Evolutionary conservation across 1,140 invertebrate species (phyloP).

Genomic region (Ditylenchus dipsaci): DNA sequence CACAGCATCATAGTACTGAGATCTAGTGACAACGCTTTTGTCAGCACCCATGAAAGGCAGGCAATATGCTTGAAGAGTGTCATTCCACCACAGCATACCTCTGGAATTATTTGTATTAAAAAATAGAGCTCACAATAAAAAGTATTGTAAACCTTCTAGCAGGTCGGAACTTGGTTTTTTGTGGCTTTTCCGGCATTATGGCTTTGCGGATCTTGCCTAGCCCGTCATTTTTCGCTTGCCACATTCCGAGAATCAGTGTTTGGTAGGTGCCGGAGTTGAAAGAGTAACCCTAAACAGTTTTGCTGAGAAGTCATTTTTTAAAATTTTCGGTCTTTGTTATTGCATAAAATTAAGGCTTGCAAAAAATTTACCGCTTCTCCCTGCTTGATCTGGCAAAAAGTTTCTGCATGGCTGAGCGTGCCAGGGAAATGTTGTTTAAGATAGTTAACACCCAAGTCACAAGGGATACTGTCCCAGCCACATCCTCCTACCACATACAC

Average conservation of each 20-base stretch:
- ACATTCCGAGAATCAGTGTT: slow-evolving; percentile 52
- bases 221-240: slow-evolving; percentile 43
- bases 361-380: slow-evolving; percentile 35
- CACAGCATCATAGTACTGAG: slow-evolving; percentile 71
- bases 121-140: background rate
- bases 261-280: slow-evolving; percentile 58
- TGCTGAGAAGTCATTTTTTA: slow-evolving; percentile 4
- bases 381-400: slow-evolving; percentile 40
- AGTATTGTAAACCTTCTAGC: slow-evolving; percentile 31
- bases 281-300: slow-evolving; percentile 46
- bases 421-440: slow-evolving; percentile 72
- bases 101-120: slow-evolving; percentile 58
- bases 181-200: slow-evolving; percentile 54
- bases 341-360: too few species aligned
- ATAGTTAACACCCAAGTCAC: slow-evolving; percentile 73
- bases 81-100: slow-evolving; percentile 65
- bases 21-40: slow-evolving; percentile 71
- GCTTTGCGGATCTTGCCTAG: slow-evolving; percentile 49
- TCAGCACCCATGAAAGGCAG: slow-evolving; percentile 75
- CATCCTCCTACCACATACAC: slow-evolving; percentile 81
- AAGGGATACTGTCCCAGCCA: slow-evolving; percentile 80
- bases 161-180: slow-evolving; percentile 44
- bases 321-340: background rate
- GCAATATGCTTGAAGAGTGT: slow-evolving; percentile 68
- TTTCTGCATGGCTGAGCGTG: slow-evolving; percentile 51